phyloP scores from a whole-genome alignment of 2,113 vertebrate genomes.

The Leuciscus idus region DNA sequence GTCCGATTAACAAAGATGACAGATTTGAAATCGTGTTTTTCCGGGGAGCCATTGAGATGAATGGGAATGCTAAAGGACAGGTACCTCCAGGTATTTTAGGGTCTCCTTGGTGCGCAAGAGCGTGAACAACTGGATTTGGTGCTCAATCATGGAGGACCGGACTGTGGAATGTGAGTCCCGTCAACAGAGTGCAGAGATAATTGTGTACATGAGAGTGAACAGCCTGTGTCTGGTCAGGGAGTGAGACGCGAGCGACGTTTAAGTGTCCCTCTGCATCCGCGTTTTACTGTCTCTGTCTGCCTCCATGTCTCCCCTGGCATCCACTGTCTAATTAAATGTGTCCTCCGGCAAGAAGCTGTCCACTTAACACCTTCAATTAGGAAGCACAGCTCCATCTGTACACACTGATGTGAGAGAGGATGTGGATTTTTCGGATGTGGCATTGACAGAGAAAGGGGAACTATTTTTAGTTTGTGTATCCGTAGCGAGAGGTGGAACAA shows the following conservation, averaged over 20 bases:
- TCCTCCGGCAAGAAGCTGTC: slow-evolving; percentile 67
- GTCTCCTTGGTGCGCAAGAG: background rate
- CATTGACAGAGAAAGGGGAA: slow-evolving; percentile 39
- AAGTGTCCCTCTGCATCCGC: slow-evolving; percentile 41
- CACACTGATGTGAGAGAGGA: slow-evolving; percentile 49
- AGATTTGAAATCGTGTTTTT: background rate
- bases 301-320: slow-evolving; percentile 59
- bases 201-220: slow-evolving; percentile 65
- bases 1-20: background rate
- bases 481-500: slow-evolving; percentile 24
- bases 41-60: background rate
- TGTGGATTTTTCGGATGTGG: slow-evolving; percentile 49
- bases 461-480: slow-evolving; percentile 40
- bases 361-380: slow-evolving; percentile 75
- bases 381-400: slow-evolving; percentile 62
- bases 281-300: slow-evolving; percentile 39
- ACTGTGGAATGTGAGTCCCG: slow-evolving; percentile 25
- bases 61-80: background rate
- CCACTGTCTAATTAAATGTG: slow-evolving; percentile 73
- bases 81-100: background rate
- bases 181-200: slow-evolving; percentile 55
- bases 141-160: slow-evolving; percentile 40
- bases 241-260: slow-evolving; percentile 32
- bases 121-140: slow-evolving; percentile 54
- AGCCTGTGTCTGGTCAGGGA: slow-evolving; percentile 42